phyloP scores from a whole-genome alignment of 2,113 vertebrate genomes.

The Pituophis catenifer region DNA sequence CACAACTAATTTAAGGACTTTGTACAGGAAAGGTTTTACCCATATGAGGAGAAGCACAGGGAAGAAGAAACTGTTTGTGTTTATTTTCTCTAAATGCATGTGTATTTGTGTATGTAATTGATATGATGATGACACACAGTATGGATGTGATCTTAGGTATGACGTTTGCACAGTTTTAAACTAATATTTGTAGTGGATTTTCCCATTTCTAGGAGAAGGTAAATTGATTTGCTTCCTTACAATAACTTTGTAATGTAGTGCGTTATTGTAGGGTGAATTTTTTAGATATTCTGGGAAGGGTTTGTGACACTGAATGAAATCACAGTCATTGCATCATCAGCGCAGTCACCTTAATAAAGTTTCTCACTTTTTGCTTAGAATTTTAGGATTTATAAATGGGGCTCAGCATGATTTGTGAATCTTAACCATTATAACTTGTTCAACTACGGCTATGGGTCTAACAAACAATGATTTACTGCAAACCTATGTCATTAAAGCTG shows the following conservation, averaged over 20 bases:
- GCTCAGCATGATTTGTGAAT: background rate
- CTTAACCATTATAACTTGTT: background rate
- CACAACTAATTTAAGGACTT: background rate
- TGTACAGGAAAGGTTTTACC: background rate
- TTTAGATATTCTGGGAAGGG: background rate
- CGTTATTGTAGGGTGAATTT: background rate
- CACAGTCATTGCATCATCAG: background rate
- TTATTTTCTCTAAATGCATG: background rate
- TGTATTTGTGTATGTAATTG: background rate
- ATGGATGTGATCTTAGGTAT: background rate
- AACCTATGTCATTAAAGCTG: background rate
- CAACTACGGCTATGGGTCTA: background rate
- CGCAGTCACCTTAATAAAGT: background rate
- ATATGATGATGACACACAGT: background rate
- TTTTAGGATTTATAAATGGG: background rate
- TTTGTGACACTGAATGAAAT: background rate
- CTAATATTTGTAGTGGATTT: background rate
- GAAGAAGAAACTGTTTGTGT: background rate
- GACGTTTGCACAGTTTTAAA: background rate
- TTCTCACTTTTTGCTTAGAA: background rate
- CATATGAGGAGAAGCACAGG: background rate
- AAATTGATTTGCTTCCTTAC: background rate
- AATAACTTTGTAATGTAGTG: background rate
- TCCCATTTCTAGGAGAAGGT: background rate
- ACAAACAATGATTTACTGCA: background rate